phyloP scores from a whole-genome alignment of 1,140 invertebrate species.

The Cyrtorhinus lividipennis region DNA sequence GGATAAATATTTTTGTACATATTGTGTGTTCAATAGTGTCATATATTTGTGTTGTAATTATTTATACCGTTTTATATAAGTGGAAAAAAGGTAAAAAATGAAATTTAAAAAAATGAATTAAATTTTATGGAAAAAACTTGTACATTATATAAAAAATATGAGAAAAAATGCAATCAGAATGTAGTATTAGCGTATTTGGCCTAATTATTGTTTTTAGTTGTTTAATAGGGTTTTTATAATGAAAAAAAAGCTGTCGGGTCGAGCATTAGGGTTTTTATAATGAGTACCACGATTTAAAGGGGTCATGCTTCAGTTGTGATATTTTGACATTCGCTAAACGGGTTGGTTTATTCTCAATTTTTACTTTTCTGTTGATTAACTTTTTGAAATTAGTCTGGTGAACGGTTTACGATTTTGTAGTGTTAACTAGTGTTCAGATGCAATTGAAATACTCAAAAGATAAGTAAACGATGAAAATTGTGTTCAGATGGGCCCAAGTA shows the following conservation, averaged over 20 bases:
- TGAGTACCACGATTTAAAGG: too few relatives aligned
- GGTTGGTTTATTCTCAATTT: too few relatives aligned
- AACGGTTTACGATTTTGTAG: too few relatives aligned
- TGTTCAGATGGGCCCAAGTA: too few relatives aligned
- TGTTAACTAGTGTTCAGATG: too few relatives aligned
- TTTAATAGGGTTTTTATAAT: not conserved
- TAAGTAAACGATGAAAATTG: too few relatives aligned
- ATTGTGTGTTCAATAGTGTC: conserved; percentile 27
- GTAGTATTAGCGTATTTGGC: conserved; percentile 10
- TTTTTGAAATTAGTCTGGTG: too few relatives aligned
- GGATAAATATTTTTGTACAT: conserved; percentile 39
- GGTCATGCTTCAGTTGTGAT: too few relatives aligned
- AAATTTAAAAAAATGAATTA: not conserved
- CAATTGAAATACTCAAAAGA: too few relatives aligned
- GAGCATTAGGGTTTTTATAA: too few relatives aligned
- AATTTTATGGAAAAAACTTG: not conserved
- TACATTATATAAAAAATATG: conserved; percentile 1
- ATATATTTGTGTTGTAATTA: conserved; percentile 24
- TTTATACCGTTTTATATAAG: conserved; percentile 28
- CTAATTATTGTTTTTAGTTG: not conserved
- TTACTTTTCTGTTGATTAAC: too few relatives aligned
- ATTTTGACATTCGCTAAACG: too few relatives aligned
- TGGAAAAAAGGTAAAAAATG: conserved; percentile 7
- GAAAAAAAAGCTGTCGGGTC: not conserved
- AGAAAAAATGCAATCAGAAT: conserved; percentile 12